Conservation (phyloP, 2,797 vertebrate species). For the Acanthurus leucopareius region DNA sequence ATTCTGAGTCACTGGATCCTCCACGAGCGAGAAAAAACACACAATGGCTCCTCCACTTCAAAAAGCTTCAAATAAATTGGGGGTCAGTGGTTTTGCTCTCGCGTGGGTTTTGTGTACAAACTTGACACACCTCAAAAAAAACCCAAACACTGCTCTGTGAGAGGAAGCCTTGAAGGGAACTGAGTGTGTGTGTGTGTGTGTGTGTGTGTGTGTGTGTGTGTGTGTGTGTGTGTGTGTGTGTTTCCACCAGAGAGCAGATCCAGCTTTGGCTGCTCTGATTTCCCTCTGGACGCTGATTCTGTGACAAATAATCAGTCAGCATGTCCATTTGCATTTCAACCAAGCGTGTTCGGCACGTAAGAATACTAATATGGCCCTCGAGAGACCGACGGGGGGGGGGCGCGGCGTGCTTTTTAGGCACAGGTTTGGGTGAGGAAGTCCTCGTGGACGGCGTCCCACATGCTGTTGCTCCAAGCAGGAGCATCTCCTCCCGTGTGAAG, state of each 20-base stretch:
- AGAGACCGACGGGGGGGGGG: constrained; percentile 19
- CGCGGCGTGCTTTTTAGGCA: constrained; percentile 31
- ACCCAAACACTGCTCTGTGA: constrained; percentile 9
- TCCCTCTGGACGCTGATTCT: neutral
- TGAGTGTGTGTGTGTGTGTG: no score
- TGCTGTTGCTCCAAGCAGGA: constrained; percentile 20
- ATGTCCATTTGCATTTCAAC: constrained; percentile 52
- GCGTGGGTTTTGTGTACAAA: constrained; percentile 14
- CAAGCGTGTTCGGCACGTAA: constrained; percentile 37
- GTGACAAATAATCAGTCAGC: constrained; percentile 49
- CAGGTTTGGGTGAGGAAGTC: constrained; percentile 26
- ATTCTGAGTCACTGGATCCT: constrained; percentile 52
- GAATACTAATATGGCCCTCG: constrained; percentile 38
- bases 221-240: no score
- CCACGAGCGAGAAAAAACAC: neutral
- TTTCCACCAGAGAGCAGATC: constrained; percentile 15
- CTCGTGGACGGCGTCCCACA: constrained; percentile 40
- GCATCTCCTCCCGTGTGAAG: constrained; percentile 51
- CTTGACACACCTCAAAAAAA: constrained; percentile 16
- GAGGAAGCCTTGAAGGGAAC: constrained; percentile 9
- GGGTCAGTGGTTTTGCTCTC: constrained; percentile 32
- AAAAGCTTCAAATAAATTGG: constrained; percentile 38
- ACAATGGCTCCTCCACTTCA: constrained; percentile 35
- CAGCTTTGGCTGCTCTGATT: neutral
- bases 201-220: no score